A percentile compares a stretch with the other conserved stretches of the same genome.
These are phyloP conservation scores for Verasper variegatus DNA, from an alignment of 2,113 vertebrate genomes.

Conservation along the genomic window DNA sequence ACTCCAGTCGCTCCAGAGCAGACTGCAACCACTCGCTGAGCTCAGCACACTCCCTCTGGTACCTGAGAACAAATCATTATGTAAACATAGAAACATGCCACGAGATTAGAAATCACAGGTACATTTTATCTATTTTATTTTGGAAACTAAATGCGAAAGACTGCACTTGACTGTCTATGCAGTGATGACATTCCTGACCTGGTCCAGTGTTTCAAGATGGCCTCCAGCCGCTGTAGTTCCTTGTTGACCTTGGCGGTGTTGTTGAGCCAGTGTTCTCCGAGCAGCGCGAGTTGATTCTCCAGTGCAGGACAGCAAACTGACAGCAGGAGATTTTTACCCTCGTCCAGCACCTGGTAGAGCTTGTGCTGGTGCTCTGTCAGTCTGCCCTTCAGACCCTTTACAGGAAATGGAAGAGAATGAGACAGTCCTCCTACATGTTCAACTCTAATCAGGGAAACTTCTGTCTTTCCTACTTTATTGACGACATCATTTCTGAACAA, in stretches of 20 bases:
- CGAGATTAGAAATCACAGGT: neutral
- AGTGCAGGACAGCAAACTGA: constrained; percentile 90
- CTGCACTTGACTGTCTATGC: too few species aligned
- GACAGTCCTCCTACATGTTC: neutral
- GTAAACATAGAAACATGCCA: neutral
- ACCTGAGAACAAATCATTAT: constrained; percentile 77
- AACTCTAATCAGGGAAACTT: too few species aligned
- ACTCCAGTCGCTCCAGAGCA: constrained; percentile 91
- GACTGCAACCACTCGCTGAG: constrained; percentile 90
- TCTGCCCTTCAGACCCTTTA: constrained; percentile 88
- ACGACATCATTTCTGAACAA: too few species aligned
- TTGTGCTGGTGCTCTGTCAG: constrained; percentile 90
- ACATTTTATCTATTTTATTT: too few species aligned
- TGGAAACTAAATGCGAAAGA: too few species aligned
- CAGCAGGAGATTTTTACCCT: constrained; percentile 91
- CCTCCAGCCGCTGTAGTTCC: constrained; percentile 92
- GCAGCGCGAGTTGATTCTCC: constrained; percentile 88
- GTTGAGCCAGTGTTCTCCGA: constrained; percentile 92
- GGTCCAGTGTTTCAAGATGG: constrained; percentile 94
- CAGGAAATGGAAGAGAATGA: neutral
- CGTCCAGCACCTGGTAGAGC: constrained; percentile 91
- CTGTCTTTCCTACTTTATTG: too few species aligned
- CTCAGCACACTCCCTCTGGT: constrained; percentile 90
- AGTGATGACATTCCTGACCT: constrained; percentile 80
- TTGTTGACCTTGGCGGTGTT: constrained; percentile 89